Evolutionary conservation across 1,140 invertebrate genomes (phyloP).

Genomic region (Bathynomus jamesi): DNA sequence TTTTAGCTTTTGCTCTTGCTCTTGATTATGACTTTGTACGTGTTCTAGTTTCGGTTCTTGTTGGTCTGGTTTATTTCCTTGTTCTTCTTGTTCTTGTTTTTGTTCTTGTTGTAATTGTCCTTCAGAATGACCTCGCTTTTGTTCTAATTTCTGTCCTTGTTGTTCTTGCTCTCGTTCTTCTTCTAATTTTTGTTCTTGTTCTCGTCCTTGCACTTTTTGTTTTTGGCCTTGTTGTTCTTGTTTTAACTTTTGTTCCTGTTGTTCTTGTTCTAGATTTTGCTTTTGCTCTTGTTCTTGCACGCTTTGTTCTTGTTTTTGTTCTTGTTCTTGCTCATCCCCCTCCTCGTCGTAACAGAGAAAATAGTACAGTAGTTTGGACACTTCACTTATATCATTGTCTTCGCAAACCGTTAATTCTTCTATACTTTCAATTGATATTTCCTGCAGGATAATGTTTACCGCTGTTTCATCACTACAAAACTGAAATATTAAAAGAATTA

Average conservation of each 20-base stretch:
- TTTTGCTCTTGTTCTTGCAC: neutral
- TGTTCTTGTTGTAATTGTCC: too few species aligned
- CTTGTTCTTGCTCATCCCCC: neutral
- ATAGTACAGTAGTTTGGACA: neutral
- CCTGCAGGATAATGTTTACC: neutral
- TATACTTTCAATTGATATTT: neutral
- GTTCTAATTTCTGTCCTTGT: too few species aligned
- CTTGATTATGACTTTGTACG: too few species aligned
- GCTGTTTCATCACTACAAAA: neutral
- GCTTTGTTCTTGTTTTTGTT: neutral
- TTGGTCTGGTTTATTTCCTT: too few species aligned
- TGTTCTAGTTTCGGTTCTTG: too few species aligned
- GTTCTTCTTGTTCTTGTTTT: too few species aligned
- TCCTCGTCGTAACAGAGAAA: neutral
- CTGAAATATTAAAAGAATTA: neutral
- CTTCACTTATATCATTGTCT: neutral
- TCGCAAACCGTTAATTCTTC: neutral
- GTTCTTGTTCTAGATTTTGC: neutral
- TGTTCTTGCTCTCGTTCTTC: neutral
- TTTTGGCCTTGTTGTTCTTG: neutral
- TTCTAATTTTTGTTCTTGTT: neutral
- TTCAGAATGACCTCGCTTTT: neutral
- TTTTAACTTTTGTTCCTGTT: neutral
- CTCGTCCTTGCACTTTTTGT: neutral
- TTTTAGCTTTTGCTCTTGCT: too few species aligned